These are phyloP conservation scores for Pogoniulus pusillus DNA, from an alignment of 2,797 vertebrate species.

Conservation along the genomic window DNA sequence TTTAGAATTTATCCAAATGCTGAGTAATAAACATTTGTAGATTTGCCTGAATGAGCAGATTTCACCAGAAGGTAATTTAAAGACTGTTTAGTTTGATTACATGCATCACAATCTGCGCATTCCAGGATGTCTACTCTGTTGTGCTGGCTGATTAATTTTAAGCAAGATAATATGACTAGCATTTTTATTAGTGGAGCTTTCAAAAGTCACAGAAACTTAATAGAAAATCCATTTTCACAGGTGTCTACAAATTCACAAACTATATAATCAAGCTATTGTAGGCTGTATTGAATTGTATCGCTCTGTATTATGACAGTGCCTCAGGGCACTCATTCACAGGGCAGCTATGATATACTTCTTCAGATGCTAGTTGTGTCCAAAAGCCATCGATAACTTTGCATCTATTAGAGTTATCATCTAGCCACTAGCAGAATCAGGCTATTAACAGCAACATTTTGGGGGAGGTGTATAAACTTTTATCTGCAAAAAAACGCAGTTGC, in stretches of 20 bases:
- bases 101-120: not conserved
- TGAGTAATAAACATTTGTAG: not conserved
- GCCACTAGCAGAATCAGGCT: not conserved
- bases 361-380: not conserved
- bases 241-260: not conserved
- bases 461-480: not conserved
- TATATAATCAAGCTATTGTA: not conserved
- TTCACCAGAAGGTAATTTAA: not conserved
- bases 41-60: not conserved
- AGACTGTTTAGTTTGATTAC: not conserved
- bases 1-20: not conserved
- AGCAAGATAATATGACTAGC: not conserved
- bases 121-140: not conserved
- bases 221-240: not conserved
- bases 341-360: not conserved
- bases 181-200: not conserved
- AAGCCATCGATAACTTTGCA: not conserved
- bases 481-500: not conserved
- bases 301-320: not conserved
- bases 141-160: not conserved
- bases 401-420: not conserved
- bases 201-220: not conserved
- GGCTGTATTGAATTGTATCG: not conserved
- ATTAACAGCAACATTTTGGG: not conserved
- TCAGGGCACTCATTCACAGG: not conserved